Base-by-base conservation (phyloP, 2,113 vertebrate species). In the Misgurnus mizolepis region DNA sequence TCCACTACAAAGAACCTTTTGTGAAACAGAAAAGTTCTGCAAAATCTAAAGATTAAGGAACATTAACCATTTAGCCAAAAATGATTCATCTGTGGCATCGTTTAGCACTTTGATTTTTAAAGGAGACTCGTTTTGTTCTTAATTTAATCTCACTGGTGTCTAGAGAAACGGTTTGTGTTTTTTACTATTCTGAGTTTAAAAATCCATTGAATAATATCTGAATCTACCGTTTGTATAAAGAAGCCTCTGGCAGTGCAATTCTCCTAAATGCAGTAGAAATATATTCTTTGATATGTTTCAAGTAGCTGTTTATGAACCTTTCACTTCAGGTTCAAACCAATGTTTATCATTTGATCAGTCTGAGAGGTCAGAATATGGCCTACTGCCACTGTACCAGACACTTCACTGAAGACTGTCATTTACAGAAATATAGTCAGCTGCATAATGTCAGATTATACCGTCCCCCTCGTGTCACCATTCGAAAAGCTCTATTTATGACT, bases 381-480 rank as follows among this genome's bases (percentile, higher is more conserved):
- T 78, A 84, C 83, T 83, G 60, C 80, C 67, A 88, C 90, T 89
- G 89, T 85, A 87, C 86, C 83, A 80, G 88, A 85, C 84, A 76
- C 85, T 90, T 89, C 78, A 80, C 87, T 88, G 82, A 84, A 83
- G 86, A 88, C 91, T 89, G 89, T 86, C 87, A 88, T 83, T 89
- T 89, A 86, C 88, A 86, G 90, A 89, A 89, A 87, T 85, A 7
- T 87, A 88, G 88, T 87, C 67, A 81, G 83, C 88, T 91, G 91
- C 90, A 92, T 92, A 91, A 91, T 90, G 90, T 90, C 84, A 92
- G 89, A 92, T 92, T 91, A 91, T 87, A 83, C 86, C 85, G 87
- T 89, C 88, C 86, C 61, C 86, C 86, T 84, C 85, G 84, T 88
- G 86, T 89, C 87, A 84, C 89, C 82, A 85, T 80, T 86, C 84